Base-by-base conservation (phyloP, 2,797 vertebrate genomes). In the Gymnodraco acuticeps region DNA sequence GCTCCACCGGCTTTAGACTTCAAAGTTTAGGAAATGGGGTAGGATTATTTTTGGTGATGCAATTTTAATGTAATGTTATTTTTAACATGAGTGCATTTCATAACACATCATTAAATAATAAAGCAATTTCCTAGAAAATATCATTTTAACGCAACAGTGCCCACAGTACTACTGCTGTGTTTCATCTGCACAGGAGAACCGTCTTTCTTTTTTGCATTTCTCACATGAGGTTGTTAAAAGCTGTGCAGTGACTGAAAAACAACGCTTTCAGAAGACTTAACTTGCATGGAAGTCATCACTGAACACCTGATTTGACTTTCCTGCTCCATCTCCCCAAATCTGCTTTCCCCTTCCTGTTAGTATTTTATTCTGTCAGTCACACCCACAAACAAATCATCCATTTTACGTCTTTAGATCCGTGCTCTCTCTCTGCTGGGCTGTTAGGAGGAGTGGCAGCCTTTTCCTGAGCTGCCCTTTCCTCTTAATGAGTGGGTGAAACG, bases 401-500 rank as follows among this genome's bases (percentile, higher is more conserved):
- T 78, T 80, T 72, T 70, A 63, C 27, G 10, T 66, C 51, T 74
- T 43, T 14, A 48, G 19, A 61, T 65, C 41, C 15, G 33, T 33
- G n/a, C n/a, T 53, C n/a, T 38, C 19, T 46, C 73, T 60, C 64
- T 59, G 52, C 59, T 60, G 64, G 52, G 67, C 53, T 85, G 77
- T 69, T 63, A 53, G 61, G 72, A 70, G 56, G 70, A 66, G 56
- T 16, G 62, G 64, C 64, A 62, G 66, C 69, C 50, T 68, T 59
- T 80, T 75, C 80, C 52, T 70, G 72, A 72, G 20, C 70, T 82
- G 78, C 73, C 59, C 62, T 86, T 85, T 87, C 48, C 78, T 85
- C 64, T 80, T 79, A 87, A 89, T 90, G 87, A 83, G 81, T 20
- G 7, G 53, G 11, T 50, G 47, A 81, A 86, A 83, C 66, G 68